Evolutionary conservation across 2,888 invertebrate species (phyloP).

Genomic region (Drosophila peninsularis): DNA sequence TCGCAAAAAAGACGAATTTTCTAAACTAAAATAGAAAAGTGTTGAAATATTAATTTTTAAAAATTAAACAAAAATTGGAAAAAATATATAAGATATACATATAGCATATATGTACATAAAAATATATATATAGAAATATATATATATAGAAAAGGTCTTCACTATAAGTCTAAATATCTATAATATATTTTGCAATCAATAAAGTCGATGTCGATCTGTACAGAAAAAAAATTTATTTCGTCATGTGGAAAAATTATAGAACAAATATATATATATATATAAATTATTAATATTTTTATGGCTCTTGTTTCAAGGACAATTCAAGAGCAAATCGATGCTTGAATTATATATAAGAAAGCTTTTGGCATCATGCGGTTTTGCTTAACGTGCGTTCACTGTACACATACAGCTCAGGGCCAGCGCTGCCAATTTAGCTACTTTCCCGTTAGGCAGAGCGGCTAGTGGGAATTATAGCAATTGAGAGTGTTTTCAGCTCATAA

Average conservation of each 20-base stretch:
- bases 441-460: no score
- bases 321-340: conserved; percentile 10
- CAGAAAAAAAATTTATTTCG: neutral
- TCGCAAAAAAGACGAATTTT: conserved; percentile 1
- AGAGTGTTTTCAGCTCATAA: no score
- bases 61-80: neutral
- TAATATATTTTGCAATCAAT: neutral
- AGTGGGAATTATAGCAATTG: no score
- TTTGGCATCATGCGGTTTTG: neutral
- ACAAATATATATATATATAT: neutral
- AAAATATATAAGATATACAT: neutral
- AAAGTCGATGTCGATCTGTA: neutral
- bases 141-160: neutral
- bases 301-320: conserved; percentile 8
- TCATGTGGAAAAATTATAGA: neutral
- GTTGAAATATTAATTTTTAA: conserved; percentile 2
- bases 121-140: neutral
- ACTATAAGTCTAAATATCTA: neutral
- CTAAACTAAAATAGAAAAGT: conserved; percentile 12
- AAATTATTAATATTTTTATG: conserved; percentile 9
- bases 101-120: no score
- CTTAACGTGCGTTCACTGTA: conserved; percentile 13
- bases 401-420: no score
- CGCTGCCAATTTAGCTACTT: no score
- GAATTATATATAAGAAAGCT: neutral